Base-by-base conservation (phyloP, 30 jellyfish, hydroid and myxozoan species). In the Catostylus mosaicus region DNA sequence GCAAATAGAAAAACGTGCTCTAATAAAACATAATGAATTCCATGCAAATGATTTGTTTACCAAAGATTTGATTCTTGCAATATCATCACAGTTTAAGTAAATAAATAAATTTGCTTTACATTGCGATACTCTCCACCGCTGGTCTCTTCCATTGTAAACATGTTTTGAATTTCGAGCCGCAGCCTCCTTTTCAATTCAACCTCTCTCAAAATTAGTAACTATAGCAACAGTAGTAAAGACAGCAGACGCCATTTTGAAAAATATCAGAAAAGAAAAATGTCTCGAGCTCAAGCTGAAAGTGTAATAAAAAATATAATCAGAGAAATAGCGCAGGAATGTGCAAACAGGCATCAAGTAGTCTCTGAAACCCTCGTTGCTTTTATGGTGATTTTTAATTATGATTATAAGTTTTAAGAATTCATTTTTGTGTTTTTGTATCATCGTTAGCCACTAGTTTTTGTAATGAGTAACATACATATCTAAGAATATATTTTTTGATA, bases 201-300 rank as follows among this genome's bases (percentile, higher is more conserved):
- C 43, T 68, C 68, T 20, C 64, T 63, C 61, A 6, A 50, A 33
- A 35, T 20, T 8, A 11, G 46, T 47, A 52, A 3, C 67, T 52
- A 52, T 57, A 48, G 45, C 30, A 11, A 37, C 56, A 32, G 70
- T 20, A 14, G 48, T 22, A 52, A 76, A 33, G 26, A 40, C 62
- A 45, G 19, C 19, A 45, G 36, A 19, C 34, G 20, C 38, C 50
- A 45, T 36, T 19, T n/a, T 29, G 62, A 64, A 33, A 52, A n/a
- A n/a, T n/a, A n/a, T n/a, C n/a, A n/a, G n/a, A n/a, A n/a, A 1
- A 18, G 36, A 11, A 78, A 80, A 31, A 92, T 92, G 98, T 92
- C 98, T 22, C 80, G 93, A 52, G 96, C 96, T 5, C 98, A 92
- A 67, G 98, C 98, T 0, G 98, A 92, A 75, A 92, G 96, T 69